Evolutionary conservation across 2,888 invertebrate genomes (phyloP), one percentile per base, ranked within the genome.

Genomic region (Agrochola macilenta): DNA sequence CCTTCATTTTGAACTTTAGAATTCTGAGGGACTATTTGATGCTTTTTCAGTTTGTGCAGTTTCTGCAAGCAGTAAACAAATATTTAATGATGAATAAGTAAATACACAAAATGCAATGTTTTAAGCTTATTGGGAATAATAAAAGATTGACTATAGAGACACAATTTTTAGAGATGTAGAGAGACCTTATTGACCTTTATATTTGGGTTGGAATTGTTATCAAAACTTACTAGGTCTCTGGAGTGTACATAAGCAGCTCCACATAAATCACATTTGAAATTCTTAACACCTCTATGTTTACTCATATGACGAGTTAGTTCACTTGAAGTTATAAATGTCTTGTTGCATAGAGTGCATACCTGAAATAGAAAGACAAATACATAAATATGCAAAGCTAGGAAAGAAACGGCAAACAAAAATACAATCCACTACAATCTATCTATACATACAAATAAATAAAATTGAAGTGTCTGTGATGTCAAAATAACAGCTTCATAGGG

Each of bases 271-370:
- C 97, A 97, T 85, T 97, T 97, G 87, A 97, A 97, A 85, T 97
- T 97, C 89, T 97, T 97, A 1, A 97, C 91, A 2, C 97, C 97
- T 43, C 97, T 96, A 79, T 97, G 97, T 60, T 97, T 97, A 61
- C 94, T 95, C 96, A 97, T 97, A 81, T 97, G 97, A 26, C 97
- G 95, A 1, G 97, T 97, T 5, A 97, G 90, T 88, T 97, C 97
- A 69, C 97, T 97, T 1, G 97, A 97, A 39, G 97, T 97, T 84
- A 97, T 97, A 85, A 97, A 97, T 0, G 97, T 96, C 87, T 97
- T 97, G 78, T 95, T 97, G 82, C 97, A 97, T 35, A 97, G 86
- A 0, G 97, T 93, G 91, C 97, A 97, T 30, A 96, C 93, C 94
- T 97, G 89, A 35, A 79, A 80, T 14, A 54, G 20, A 17, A 66